phyloP scores from a whole-genome alignment of 2,113 vertebrate genomes.

The Menidia beryllina region DNA sequence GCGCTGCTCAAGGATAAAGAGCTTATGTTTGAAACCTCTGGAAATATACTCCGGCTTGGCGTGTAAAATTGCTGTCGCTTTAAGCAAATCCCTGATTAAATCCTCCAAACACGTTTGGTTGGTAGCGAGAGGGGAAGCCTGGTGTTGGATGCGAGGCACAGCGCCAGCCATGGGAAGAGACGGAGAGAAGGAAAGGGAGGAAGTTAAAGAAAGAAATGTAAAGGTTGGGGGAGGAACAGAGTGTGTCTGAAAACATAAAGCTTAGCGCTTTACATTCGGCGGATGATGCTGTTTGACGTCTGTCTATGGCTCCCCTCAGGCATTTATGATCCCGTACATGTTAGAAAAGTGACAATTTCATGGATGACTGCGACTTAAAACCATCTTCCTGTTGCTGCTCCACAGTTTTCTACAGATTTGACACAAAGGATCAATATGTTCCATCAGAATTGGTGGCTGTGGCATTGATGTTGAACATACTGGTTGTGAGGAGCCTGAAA shows the following conservation, averaged over 20 bases:
- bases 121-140: slow-evolving; percentile 51
- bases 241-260: slow-evolving; percentile 26
- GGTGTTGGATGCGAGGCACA: slow-evolving; percentile 35
- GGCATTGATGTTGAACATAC: neutral
- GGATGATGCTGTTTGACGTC: slow-evolving; percentile 49
- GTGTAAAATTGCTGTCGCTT: slow-evolving; percentile 68
- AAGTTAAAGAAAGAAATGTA: neutral
- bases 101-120: slow-evolving; percentile 62
- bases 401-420: neutral
- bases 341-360: slow-evolving; percentile 12
- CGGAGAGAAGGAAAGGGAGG: slow-evolving; percentile 4
- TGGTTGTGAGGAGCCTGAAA: slow-evolving; percentile 10
- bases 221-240: slow-evolving; percentile 1
- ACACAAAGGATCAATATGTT: slow-evolving; percentile 9
- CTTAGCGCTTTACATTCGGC: slow-evolving; percentile 10
- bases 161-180: slow-evolving; percentile 44
- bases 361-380: slow-evolving; percentile 4
- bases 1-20: slow-evolving; percentile 70
- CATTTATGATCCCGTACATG: slow-evolving; percentile 16
- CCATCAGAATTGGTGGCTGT: neutral
- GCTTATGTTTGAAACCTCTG: slow-evolving; percentile 73
- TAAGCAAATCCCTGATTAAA: slow-evolving; percentile 73
- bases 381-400: neutral
- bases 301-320: slow-evolving; percentile 26
- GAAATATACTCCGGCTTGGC: slow-evolving; percentile 66